Evolutionary conservation across 2,797 vertebrate genomes (phyloP), one percentile per base, ranked within the genome.

Genomic region (Myotis findleyi): DNA sequence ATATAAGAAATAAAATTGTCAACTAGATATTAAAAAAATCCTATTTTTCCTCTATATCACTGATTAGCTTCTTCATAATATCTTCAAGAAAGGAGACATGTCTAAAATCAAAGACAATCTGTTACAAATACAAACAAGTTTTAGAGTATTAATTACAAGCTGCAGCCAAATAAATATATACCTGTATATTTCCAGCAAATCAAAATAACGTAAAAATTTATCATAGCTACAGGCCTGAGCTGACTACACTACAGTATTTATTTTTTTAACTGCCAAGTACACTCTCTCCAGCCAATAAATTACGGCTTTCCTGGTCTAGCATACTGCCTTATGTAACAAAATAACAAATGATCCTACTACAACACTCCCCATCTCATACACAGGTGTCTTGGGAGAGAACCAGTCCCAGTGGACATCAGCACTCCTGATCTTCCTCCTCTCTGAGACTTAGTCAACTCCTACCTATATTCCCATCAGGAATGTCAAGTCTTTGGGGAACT

Each of bases 61-160:
- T 86, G 25, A 93, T 84, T 72, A 89, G 93, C 12, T 77, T 73
- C 64, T 80, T 79, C 17, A 51, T 10, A 88, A 68, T 7, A 66
- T 59, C 27, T 88, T 90, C 47, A 75, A 93, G 55, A 94, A 93
- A 71, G 13, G 93, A 77, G 20, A 90, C 36, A 87, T 59, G n/a
- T 44, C 84, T 79, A 87, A 94, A 94, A 94, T 86, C 53, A 96
- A 87, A 94, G 59, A 87, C 5, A 92, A 49, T n/a, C 25, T 88
- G 16, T 81, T 51, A 76, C 47, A 87, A 87, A 90, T 68, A 71
- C 27, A 94, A 88, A 71, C n/a, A 91, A 91, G 27, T 55, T 76
- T 72, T 82, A 91, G 13, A 92, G 13, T 47, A 59, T 91, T 80
- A 96, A 71, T 66, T 93, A 81, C 1, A 88, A 95, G 59, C n/a